Conservation (phyloP, 2,797 vertebrate genomes). For the Bradypodion pumilum region DNA sequence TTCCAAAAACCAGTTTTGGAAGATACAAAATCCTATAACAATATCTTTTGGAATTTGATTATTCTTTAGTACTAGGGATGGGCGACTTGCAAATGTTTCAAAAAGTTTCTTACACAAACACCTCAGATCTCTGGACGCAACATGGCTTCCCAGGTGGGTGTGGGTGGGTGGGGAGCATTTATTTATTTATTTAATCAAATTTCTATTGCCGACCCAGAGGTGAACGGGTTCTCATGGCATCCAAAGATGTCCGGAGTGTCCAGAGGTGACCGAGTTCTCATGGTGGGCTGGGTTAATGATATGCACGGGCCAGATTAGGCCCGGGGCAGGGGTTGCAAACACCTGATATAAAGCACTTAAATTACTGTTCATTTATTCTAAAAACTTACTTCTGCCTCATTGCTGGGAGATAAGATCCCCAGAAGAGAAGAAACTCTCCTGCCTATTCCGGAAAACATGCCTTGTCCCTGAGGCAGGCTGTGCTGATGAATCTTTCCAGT, state of each 20-base stretch:
- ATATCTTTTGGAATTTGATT: not conserved
- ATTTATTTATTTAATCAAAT: too few species aligned
- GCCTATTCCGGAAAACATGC: conserved; percentile 93
- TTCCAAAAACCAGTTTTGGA: not conserved
- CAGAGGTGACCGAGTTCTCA: too few species aligned
- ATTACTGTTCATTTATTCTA: conserved; percentile 6
- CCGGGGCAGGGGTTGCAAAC: too few species aligned
- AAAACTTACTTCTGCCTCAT: conserved; percentile 82
- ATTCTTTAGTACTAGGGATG: not conserved
- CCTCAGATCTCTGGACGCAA: not conserved
- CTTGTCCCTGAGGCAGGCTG: conserved; percentile 86
- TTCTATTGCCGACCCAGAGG: too few species aligned
- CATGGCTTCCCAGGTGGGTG: too few species aligned
- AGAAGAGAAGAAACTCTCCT: conserved; percentile 92
- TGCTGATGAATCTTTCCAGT: conserved; percentile 85
- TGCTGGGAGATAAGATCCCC: conserved; percentile 87
- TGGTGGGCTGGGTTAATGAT: too few species aligned
- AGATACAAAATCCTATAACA: not conserved
- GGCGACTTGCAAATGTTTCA: not conserved
- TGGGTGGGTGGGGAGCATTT: too few species aligned
- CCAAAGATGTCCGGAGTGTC: too few species aligned
- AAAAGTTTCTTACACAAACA: not conserved
- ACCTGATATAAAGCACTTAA: not conserved
- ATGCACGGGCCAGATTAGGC: too few species aligned
- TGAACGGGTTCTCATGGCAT: too few species aligned